phyloP scores from a whole-genome alignment of 2,888 invertebrate species.

The Sinelater perroti region DNA sequence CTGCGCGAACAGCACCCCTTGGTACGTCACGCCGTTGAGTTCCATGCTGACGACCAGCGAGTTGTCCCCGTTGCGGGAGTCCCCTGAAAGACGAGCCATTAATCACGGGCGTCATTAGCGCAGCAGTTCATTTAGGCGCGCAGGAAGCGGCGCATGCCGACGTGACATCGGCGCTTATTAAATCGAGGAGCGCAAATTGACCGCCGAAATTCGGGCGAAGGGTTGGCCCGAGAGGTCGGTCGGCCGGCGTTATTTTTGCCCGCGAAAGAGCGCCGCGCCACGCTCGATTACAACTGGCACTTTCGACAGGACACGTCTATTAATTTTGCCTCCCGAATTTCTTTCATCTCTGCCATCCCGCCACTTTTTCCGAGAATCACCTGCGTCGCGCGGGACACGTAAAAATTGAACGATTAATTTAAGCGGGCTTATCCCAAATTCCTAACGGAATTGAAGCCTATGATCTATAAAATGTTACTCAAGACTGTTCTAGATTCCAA shows the following conservation, averaged over 20 bases:
- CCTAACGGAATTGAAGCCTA: too few relatives aligned
- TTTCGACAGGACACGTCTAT: slow-evolving; percentile 24
- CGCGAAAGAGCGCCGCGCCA: slow-evolving; percentile 23
- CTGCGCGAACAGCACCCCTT: slow-evolving; percentile 86
- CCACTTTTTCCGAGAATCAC: too few relatives aligned
- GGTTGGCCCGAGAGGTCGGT: not conserved
- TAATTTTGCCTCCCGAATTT: too few relatives aligned
- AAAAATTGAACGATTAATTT: too few relatives aligned
- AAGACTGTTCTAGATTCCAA: too few relatives aligned
- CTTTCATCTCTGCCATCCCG: too few relatives aligned
- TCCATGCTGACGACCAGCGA: slow-evolving; percentile 95
- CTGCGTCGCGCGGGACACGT: too few relatives aligned
- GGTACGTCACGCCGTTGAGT: slow-evolving; percentile 93
- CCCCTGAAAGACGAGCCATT: slow-evolving; percentile 67
- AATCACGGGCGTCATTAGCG: slow-evolving; percentile 31
- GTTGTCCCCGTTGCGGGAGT: slow-evolving; percentile 83
- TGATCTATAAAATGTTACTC: too few relatives aligned
- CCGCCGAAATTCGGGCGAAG: slow-evolving; percentile 2
- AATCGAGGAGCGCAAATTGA: slow-evolving; percentile 22
- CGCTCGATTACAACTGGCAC: slow-evolving; percentile 31
- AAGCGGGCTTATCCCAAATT: too few relatives aligned
- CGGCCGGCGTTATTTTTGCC: slow-evolving; percentile 21
- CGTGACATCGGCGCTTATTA: slow-evolving; percentile 21
- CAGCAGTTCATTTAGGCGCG: slow-evolving; percentile 18
- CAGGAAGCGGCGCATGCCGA: slow-evolving; percentile 25